Base-by-base conservation (phyloP, 2,797 vertebrate genomes). In the Typhlichthys subterraneus region DNA sequence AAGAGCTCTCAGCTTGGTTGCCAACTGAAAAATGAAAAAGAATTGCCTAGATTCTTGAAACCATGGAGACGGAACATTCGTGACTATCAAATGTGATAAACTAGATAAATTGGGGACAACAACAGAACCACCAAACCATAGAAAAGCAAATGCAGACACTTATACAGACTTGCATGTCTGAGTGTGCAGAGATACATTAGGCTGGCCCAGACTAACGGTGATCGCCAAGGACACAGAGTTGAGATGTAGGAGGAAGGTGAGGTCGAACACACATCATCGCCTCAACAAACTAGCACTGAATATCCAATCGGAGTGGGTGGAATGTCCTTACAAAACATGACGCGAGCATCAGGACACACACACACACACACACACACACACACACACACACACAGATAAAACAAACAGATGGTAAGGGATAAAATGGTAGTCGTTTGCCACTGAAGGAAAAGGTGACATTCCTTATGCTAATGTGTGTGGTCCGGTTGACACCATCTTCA, bases 381-480 rank as follows among this genome's bases (percentile, higher is more conserved):
- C 47, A n/a, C 10, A 45, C 59, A 55, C 45, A 51, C 48, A 50
- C 45, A 49, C 12, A 65, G 46, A 52, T 63, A 7, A 73, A 75
- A 74, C 70, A 87, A 71, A 63, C 87, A 89, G 87, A 88, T 89
- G 88, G 87, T 65, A 48, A 47, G 66, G 60, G 72, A 63, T 17
- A 17, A 70, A 69, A 59, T 47, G 45, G 45, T 69, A 65, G 68
- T 66, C 65, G 65, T 38, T 61, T 51, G 54, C 64, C 49, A 73
- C 70, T 80, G 72, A 83, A 61, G 60, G 75, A 77, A 82, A 85
- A 90, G 85, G 88, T 90, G 85, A 90, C 85, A 85, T 85, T 90
- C 69, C 51, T 75, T 73, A 90, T 88, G 87, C 67, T 86, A 87
- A 89, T 86, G 65, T 57, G 45, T 75, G 79, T 84, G 83, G 83